phyloP scores from a whole-genome alignment of 2,888 invertebrate species.

The Brachylomia viminalis region DNA sequence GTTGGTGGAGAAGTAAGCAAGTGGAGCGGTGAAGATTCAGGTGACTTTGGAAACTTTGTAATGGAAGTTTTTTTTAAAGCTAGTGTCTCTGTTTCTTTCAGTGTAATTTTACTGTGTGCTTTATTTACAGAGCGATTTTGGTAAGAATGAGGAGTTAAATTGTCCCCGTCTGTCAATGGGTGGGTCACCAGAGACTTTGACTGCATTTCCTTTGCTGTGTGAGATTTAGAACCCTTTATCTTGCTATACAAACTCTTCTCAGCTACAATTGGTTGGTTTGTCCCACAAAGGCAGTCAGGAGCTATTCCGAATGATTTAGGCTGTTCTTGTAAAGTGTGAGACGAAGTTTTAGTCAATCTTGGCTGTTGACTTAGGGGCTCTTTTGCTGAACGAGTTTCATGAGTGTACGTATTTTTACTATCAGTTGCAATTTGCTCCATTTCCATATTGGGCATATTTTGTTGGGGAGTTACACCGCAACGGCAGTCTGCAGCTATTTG shows the following conservation, averaged over 20 bases:
- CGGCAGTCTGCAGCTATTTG: not conserved
- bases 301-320: not conserved
- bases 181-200: not conserved
- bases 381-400: slow-evolving; percentile 1
- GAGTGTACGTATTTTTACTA: slow-evolving; percentile 6
- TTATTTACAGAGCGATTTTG: not conserved
- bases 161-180: not conserved
- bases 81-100: no score
- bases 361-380: not conserved
- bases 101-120: not conserved
- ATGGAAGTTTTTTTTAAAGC: not conserved
- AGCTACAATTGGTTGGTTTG: not conserved
- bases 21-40: not conserved
- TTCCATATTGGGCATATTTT: not conserved
- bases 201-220: not conserved
- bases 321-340: not conserved
- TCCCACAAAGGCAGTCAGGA: slow-evolving; percentile 2
- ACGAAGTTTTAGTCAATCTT: not conserved
- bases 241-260: not conserved
- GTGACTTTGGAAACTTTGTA: not conserved
- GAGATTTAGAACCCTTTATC: not conserved
- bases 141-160: not conserved
- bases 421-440: not conserved
- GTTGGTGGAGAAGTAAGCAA: not conserved
- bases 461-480: not conserved